Evolutionary conservation across 2,797 vertebrate genomes (phyloP).

Genomic region (Scyliorhinus canicula): DNA sequence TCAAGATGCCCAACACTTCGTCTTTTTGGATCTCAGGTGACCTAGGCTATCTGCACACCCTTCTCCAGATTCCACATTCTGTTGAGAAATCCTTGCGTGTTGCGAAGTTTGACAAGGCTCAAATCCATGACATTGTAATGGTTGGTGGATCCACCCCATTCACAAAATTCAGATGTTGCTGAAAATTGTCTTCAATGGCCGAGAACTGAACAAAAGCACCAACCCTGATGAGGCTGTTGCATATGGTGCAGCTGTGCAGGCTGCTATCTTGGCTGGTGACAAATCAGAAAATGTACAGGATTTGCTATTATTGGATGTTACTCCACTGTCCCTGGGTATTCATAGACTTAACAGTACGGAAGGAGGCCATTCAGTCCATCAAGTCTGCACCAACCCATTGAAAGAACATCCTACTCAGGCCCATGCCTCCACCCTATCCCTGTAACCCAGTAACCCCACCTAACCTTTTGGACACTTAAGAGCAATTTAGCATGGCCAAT

Average conservation of each 20-base stretch:
- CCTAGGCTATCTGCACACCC: no score
- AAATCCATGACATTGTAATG: constrained; percentile 81
- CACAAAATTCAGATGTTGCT: constrained; percentile 90
- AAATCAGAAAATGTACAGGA: constrained; percentile 51
- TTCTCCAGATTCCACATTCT: no score
- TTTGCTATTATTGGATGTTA: constrained; percentile 79
- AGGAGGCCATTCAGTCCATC: no score
- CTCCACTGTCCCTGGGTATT: constrained; percentile 86
- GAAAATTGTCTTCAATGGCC: constrained; percentile 88
- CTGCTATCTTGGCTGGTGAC: constrained; percentile 39
- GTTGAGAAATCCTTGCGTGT: constrained; percentile 85
- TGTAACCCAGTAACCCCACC: no score
- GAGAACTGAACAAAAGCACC: constrained; percentile 91
- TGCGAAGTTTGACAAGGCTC: constrained; percentile 81
- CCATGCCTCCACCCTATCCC: no score
- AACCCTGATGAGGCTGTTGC: constrained; percentile 92
- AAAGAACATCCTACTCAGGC: no score
- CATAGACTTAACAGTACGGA: no score
- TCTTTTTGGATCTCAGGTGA: no score
- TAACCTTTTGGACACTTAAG: no score
- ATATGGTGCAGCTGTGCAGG: constrained; percentile 66
- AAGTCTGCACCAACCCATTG: no score
- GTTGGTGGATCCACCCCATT: constrained; percentile 86
- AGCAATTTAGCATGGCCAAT: no score
- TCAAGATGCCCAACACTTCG: no score